Percentiles rank a stretch among this genome's conserved stretches.
These are phyloP conservation scores for Aeoliscus strigatus DNA, from an alignment of 2,797 vertebrate species.

Conservation along the genomic window DNA sequence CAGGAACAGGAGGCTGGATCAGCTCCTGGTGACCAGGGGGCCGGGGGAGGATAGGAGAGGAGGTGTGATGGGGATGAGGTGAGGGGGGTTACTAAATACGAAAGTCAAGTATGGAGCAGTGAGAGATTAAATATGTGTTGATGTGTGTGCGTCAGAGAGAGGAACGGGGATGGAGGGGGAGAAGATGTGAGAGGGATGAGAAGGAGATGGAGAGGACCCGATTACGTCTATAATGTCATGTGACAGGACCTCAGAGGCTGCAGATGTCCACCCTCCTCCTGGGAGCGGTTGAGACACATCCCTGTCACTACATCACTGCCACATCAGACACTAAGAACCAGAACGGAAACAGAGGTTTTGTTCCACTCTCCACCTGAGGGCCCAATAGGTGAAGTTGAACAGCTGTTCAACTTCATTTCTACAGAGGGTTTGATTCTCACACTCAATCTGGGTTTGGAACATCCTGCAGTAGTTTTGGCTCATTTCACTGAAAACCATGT, in stretches of 20 bases:
- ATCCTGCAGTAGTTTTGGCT: too few relatives aligned
- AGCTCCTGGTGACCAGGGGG: constrained; percentile 37
- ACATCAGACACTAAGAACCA: constrained; percentile 22
- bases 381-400: too few relatives aligned
- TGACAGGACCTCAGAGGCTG: constrained; percentile 51
- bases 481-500: too few relatives aligned
- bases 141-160: too few relatives aligned
- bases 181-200: constrained; percentile 13
- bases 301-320: constrained; percentile 42
- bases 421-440: too few relatives aligned
- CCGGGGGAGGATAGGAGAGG: constrained; percentile 7
- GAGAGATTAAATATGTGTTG: too few relatives aligned
- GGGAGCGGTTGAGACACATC: constrained; percentile 41
- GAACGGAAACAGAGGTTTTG: constrained; percentile 20
- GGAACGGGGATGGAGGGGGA: too few relatives aligned
- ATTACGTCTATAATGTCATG: constrained; percentile 58
- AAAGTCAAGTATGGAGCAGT: constrained; percentile 19
- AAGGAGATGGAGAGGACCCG: constrained; percentile 42
- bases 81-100: constrained; percentile 15
- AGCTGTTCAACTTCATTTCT: too few relatives aligned
- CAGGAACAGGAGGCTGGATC: constrained; percentile 42
- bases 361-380: neutral
- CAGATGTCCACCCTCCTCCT: constrained; percentile 55
- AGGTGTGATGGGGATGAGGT: neutral
- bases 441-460: too few relatives aligned